Base-by-base conservation (phyloP, 2,113 vertebrate genomes). In the Channa maculata region DNA sequence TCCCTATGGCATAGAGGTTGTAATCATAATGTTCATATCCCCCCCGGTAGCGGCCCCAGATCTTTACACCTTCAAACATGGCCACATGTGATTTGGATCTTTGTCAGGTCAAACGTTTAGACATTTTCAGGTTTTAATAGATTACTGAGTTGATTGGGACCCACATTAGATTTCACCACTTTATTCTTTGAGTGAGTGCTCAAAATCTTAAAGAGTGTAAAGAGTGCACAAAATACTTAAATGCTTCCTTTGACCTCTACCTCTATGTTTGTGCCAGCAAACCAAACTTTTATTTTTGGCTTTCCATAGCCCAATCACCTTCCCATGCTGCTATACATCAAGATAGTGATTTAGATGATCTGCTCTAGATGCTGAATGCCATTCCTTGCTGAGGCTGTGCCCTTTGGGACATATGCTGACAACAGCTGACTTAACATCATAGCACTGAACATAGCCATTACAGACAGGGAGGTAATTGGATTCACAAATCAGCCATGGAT, bases 401-500 rank as follows among this genome's bases (percentile, higher is more conserved):
- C 82, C 82, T 86, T 86, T 79, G 70, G 87, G 91, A 86, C 89
- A 86, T 82, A 85, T 78, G 82, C 91, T 92, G 88, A 92, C 89
- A 89, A 81, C 82, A 89, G 86, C 89, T 90, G 90, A 91, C 91
- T 93, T 87, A 91, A 91, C 85, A 89, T 92, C 89, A 91, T 87
- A 87, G 83, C 83, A 86, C 85, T 90, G 84, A 93, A 93, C 91
- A 88, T 83, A 87, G 82, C 91, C 91, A 93, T 94, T 94, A 93
- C 89, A 92, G 87, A 87, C 64, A 66, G 75, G 79, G 68, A 87
- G 64, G 84, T 95, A 94, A 94, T 94, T 94, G 91, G 92, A 94
- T 93, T 93, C 91, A 94, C 93, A 94, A 95, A 95, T 94, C 94
- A 92, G 91, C 86, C 83, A 59, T 77, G 82, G 81, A 88, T 93